These are phyloP conservation scores for Conopomorpha cramerella DNA, from an alignment of 1,140 invertebrate species.

Conservation along the genomic window DNA sequence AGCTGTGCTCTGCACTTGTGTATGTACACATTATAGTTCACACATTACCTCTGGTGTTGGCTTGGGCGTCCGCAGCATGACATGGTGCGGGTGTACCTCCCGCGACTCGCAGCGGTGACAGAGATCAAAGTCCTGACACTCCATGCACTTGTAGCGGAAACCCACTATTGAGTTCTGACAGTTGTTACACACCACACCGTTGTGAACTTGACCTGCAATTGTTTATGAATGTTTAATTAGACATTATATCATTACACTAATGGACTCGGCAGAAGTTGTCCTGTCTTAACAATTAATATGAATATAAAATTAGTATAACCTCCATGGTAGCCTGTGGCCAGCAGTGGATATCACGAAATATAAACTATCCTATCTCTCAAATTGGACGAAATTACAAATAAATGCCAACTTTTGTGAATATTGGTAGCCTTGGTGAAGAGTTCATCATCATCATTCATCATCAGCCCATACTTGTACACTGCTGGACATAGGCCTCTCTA, in stretches of 20 bases:
- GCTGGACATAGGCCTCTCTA: no score
- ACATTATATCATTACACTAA: no score
- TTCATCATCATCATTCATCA: no score
- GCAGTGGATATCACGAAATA: background rate
- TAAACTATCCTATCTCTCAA: background rate
- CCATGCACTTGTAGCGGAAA: slow-evolving; percentile 83
- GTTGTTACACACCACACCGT: slow-evolving; percentile 73
- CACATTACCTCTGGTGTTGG: no score
- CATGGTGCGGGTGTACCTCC: slow-evolving; percentile 76
- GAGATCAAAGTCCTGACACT: slow-evolving; percentile 83
- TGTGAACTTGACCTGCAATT: slow-evolving; percentile 35
- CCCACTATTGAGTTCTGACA: slow-evolving; percentile 70
- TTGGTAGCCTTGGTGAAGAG: no score
- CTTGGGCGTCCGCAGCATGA: slow-evolving; percentile 72
- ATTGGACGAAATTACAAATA: background rate
- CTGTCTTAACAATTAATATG: slow-evolving; percentile 7
- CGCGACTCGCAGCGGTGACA: slow-evolving; percentile 76
- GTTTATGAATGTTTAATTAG: background rate
- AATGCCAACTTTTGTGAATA: no score
- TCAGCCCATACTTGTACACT: no score
- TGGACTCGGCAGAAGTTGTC: background rate
- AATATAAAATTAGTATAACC: background rate
- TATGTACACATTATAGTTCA: no score
- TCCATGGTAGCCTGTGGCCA: background rate
- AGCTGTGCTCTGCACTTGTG: no score